phyloP scores from a whole-genome alignment of 2,888 invertebrate genomes.

The Callinectes sapidus region DNA sequence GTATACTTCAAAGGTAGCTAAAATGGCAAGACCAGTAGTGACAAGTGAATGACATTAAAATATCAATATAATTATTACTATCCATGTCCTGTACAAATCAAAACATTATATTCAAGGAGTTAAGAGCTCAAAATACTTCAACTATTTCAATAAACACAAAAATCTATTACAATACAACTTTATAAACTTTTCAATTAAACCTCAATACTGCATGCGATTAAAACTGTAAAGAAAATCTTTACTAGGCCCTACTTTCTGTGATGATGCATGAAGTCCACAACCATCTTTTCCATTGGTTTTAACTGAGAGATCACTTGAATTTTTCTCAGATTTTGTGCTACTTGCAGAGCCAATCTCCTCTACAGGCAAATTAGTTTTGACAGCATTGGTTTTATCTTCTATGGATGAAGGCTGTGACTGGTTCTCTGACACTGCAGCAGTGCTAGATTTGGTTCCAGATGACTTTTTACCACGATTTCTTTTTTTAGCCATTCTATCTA shows the following conservation, averaged over 20 bases:
- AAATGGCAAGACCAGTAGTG: background rate
- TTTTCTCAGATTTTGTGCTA: background rate
- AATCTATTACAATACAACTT: background rate
- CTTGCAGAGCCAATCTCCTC: background rate
- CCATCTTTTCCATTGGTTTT: background rate
- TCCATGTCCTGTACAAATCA: background rate
- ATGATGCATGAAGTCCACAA: background rate
- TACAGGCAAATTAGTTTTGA: background rate
- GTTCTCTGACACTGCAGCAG: slow-evolving; percentile 40
- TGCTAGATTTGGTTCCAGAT: slow-evolving; percentile 42
- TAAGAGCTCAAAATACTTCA: background rate
- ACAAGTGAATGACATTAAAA: background rate
- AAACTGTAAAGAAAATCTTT: background rate
- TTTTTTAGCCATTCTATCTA: slow-evolving; percentile 54
- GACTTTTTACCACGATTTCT: slow-evolving; percentile 63
- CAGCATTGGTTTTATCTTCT: slow-evolving; percentile 17
- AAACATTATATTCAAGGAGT: background rate
- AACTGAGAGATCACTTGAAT: slow-evolving; percentile 16
- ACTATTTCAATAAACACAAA: background rate
- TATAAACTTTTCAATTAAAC: background rate
- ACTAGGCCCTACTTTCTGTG: background rate
- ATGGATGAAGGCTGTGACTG: slow-evolving; percentile 24
- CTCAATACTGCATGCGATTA: background rate
- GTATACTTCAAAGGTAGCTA: background rate
- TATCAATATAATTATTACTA: background rate